Conservation (phyloP, 92 coral and sea anemone genomes). For the Zoanthus sansibaricus region DNA sequence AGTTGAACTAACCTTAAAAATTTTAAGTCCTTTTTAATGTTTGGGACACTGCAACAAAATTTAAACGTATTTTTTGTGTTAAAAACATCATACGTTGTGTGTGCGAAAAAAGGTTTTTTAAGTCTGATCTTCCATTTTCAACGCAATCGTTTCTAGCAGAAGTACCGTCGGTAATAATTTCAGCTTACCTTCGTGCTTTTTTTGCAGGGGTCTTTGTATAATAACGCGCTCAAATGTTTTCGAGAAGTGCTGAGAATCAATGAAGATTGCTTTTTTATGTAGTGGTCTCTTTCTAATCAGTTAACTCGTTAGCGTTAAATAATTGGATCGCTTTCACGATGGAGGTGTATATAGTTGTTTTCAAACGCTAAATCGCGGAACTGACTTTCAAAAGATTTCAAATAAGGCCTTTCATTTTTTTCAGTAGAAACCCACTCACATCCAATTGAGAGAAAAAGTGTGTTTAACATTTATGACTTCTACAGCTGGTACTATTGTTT, state of each 20-base stretch:
- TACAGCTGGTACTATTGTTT: neutral
- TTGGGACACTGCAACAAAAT: no score
- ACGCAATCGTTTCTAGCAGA: no score
- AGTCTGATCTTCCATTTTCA: no score
- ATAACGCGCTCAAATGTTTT: neutral
- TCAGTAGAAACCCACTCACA: neutral
- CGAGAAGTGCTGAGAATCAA: neutral
- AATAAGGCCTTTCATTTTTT: neutral
- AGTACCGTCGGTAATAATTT: no score
- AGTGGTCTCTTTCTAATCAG: neutral
- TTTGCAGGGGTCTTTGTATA: neutral
- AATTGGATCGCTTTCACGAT: neutral
- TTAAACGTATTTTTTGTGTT: no score
- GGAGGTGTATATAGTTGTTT: neutral
- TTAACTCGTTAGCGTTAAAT: neutral
- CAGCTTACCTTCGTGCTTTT: neutral
- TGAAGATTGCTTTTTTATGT: neutral
- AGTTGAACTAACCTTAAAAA: no score
- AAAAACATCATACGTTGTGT: no score
- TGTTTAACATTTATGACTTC: neutral
- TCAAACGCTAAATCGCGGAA: neutral
- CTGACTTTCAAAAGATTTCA: neutral
- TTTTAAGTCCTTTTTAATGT: no score
- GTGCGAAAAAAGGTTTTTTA: no score
- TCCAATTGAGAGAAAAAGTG: neutral